Conservation (phyloP, 2,113 vertebrate species). For the Chionis minor region DNA sequence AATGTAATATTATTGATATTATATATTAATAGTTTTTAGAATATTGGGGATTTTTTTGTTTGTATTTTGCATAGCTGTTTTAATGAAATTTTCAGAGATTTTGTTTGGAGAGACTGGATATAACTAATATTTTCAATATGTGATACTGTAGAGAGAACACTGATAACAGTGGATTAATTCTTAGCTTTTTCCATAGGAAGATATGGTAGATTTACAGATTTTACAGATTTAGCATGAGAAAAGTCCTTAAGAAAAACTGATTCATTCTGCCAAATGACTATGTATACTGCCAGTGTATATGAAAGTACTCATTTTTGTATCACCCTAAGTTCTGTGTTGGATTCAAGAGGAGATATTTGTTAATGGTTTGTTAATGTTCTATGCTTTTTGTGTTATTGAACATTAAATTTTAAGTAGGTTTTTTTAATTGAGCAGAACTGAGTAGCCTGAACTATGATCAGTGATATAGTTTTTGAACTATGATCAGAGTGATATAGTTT, state of each 20-base stretch:
- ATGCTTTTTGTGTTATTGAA: not conserved
- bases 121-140: not conserved
- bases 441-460: too few species aligned
- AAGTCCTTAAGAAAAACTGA: not conserved
- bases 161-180: not conserved
- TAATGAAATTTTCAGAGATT: not conserved
- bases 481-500: not conserved
- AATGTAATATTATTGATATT: not conserved
- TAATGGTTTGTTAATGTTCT: not conserved
- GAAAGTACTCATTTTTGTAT: not conserved
- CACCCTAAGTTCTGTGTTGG: not conserved
- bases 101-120: not conserved
- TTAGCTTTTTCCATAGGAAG: not conserved
- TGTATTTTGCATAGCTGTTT: not conserved
- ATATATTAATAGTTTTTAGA: not conserved
- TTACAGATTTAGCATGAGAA: not conserved
- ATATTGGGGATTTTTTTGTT: not conserved
- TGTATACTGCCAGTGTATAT: not conserved
- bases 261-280: not conserved
- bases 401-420: not conserved
- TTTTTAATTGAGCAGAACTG: not conserved
- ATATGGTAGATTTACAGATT: not conserved
- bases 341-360: not conserved
- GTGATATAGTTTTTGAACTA: too few species aligned
- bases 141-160: not conserved